Evolutionary conservation across 2,113 vertebrate species (phyloP), one percentile per base, ranked within the genome.

Genomic region (Aleadryas rufinucha): DNA sequence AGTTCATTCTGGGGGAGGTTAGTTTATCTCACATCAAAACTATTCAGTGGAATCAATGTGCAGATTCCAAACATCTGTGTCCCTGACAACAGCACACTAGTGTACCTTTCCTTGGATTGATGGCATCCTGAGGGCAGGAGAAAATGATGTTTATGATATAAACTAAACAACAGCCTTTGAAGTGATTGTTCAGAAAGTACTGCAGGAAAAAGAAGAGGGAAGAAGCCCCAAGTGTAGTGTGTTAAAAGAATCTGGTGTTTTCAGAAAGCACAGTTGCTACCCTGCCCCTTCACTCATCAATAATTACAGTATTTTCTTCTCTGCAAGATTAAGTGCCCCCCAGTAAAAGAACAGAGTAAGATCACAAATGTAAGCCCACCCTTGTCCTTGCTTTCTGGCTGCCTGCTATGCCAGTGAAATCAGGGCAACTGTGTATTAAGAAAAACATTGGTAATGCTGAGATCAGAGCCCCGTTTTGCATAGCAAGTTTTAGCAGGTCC

Each of bases 71-170:
- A 87, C 87, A 88, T 92, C 89, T 97, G 83, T 64, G 91, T 39
- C 57, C 68, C 78, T 93, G 93, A 94, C 83, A 95, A 76, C 61
- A 81, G 65, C 89, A 85, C 70, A 45, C 74, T 75, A 52, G 87
- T 83, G 80, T 77, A 59, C 78, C 84, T 87, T 94, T 77, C 22
- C 37, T 81, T 92, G 56, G 70, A 92, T 45, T 95, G 89, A 79
- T 6, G 6, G 70, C 33, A 13, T 97, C 89, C 86, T 88, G 70
- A 94, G 68, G 89, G 88, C 75, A 90, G 69, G 70, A 96, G 89
- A 96, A 96, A 96, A 86, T 60, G 3, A 61, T 78, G 60, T 90
- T 95, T 97, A 82, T 80, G 50, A 45, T 92, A 78, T 75, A 91
- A 96, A 59, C 63, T 84, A 70, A 69, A 78, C 41, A 90, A 56